Evolutionary conservation across 1,140 invertebrate genomes (phyloP), one percentile per base, ranked within the genome.

Genomic region (Hyles vespertilio): DNA sequence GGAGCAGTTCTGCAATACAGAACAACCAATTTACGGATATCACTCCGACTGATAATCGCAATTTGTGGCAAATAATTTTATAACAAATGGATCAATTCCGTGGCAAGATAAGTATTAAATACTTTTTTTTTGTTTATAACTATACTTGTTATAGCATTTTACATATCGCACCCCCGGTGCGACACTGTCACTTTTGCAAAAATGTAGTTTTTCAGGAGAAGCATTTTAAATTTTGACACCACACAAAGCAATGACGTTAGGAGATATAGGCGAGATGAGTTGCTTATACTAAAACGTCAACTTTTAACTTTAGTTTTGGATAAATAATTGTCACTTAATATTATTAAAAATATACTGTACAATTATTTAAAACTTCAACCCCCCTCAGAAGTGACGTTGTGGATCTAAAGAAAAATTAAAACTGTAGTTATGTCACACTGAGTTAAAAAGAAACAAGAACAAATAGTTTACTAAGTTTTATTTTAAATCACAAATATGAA

Each of bases 371-470:
- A 51, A 50, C n/a, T 45, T 51, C 57, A 33, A 43, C 49, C 50
- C 40, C 12, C 57, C 4, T n/a, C 49, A 59, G 57, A 59, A 59
- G 57, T 59, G 57, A 59, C 57, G 12, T 45, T 59, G 34, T 45
- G 55, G 33, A 44, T 33, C 55, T 56, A 56, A 34, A 7, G n/a
- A 56, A 56, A 32, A 48, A 56, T 56, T 34, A 48, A 5, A 22
- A 22, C 5, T 22, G 11, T 34, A 56, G 12, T 56, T 56, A 56
- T 56, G 55, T 56, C 55, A 56, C 11, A 48, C 8, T 9, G 32
- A 48, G n/a, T 56, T 32, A 56, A 56, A 56, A 22, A 56, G 22
- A 22, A n/a, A 34, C 12, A 56, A 56, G 12, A 7, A 32, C 11
- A 56, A n/a, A 56, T 56, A 8, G 12, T 32, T 46, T 43, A 56